Evolutionary conservation across 2,888 invertebrate species (phyloP).

Genomic region (Coenonympha arcania): DNA sequence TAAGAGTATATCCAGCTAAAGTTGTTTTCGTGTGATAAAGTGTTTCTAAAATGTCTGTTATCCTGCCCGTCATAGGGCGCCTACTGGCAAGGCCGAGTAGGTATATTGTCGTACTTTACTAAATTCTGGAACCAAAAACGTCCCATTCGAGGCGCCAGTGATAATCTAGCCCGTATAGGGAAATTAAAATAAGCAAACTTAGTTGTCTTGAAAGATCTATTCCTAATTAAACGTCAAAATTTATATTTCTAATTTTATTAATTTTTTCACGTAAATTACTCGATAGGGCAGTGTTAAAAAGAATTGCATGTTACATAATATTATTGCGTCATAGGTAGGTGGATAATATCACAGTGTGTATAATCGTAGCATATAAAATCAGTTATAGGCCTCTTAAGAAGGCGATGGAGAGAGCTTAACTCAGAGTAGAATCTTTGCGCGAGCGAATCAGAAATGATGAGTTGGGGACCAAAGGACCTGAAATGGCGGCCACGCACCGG

Average conservation of each 20-base stretch:
- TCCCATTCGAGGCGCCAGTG: neutral
- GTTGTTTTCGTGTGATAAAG: neutral
- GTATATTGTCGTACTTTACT: neutral
- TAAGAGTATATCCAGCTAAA: neutral
- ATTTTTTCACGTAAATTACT: too few relatives aligned
- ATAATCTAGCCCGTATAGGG: neutral
- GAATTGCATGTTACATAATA: too few relatives aligned
- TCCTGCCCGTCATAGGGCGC: neutral
- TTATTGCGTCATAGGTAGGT: too few relatives aligned
- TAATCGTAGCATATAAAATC: too few relatives aligned
- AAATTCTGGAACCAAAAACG: neutral
- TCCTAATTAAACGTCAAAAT: neutral
- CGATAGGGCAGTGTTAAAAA: too few relatives aligned
- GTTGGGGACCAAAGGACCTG: too few relatives aligned
- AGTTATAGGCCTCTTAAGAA: too few relatives aligned
- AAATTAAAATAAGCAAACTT: neutral
- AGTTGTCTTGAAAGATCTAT: neutral
- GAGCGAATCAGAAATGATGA: too few relatives aligned
- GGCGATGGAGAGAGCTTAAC: too few relatives aligned
- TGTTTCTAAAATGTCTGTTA: constrained; percentile 1
- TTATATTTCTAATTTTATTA: neutral
- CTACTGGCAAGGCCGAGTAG: neutral
- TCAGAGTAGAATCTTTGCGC: too few relatives aligned
- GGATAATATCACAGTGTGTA: too few relatives aligned
- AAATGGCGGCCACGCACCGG: too few relatives aligned